phyloP scores from a whole-genome alignment of 2,888 invertebrate genomes.

The Trissonchulus sp. region DNA sequence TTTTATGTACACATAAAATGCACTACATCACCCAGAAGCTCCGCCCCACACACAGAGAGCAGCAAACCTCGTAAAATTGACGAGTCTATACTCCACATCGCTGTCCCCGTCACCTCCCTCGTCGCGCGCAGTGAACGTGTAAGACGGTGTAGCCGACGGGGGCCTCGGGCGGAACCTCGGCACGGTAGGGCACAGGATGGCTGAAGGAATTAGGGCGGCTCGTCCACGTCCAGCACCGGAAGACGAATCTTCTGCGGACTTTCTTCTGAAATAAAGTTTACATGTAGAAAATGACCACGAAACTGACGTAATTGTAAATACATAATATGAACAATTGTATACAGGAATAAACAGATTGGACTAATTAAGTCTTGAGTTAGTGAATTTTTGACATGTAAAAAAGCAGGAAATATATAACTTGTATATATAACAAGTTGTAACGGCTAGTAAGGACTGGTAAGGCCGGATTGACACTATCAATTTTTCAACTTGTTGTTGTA shows the following conservation, averaged over 20 bases:
- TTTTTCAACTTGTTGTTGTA: too few species aligned
- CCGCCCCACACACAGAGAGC: not conserved
- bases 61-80: conserved; percentile 42
- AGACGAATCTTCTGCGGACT: conserved; percentile 30
- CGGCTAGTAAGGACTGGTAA: too few species aligned
- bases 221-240: conserved; percentile 61
- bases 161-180: conserved; percentile 89
- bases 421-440: too few species aligned
- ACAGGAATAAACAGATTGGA: too few species aligned
- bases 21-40: not conserved
- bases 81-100: conserved; percentile 43
- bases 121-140: conserved; percentile 91
- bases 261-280: conserved; percentile 33
- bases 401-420: too few species aligned
- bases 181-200: conserved; percentile 90
- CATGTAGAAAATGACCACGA: too few species aligned
- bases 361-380: too few species aligned
- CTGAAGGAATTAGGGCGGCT: conserved; percentile 95
- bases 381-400: too few species aligned
- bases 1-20: too few species aligned
- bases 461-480: too few species aligned
- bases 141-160: conserved; percentile 90
- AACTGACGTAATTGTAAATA: too few species aligned
- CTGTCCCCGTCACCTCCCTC: conserved; percentile 69
- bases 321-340: too few species aligned